Evolutionary conservation across 2,888 invertebrate genomes (phyloP), one percentile per base, ranked within the genome.

Genomic region (Atrina japonica): DNA sequence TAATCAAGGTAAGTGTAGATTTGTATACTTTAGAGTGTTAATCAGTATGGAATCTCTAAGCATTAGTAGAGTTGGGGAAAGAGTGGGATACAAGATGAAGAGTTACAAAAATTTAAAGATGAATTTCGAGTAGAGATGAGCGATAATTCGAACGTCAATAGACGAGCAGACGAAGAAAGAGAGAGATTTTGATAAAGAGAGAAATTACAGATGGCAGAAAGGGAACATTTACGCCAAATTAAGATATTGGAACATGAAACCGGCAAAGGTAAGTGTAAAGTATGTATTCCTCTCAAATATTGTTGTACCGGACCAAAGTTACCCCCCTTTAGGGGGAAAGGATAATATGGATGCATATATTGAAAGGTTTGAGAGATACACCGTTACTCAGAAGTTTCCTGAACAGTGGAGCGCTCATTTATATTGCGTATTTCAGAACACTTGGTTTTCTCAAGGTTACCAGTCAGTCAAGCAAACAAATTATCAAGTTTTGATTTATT

Each of bases 391-490:
- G 50, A 43, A 45, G 29, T 29, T 11, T n/a, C 40, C 21, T 7
- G 47, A 55, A 16, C 43, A 61, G 16, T 73, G 69, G 65, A 59
- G 55, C n/a, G 41, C 69, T 18, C 35, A 68, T 47, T 40, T 68
- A 1, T n/a, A 60, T 64, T 65, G 60, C 63, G n/a, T 21, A 66
- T 6, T 43, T 71, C 7, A 66, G 53, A 18, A 64, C 74, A 14
- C 21, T 71, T 21, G 65, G 74, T 71, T 11, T 74, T 66, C 60
- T 43, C 60, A 1, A 9, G 61, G n/a, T 35, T 71, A 1, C 53
- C 70, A 7, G 11, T 40, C 21, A 67, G 53, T 9, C 21, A 70
- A 25, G 60, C 64, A 6, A 18, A 67, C 5, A 50, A n/a, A 74
- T n/a, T 73, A 70, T 63, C 29, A 61, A 14, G 40, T 40, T 11